Conservation (phyloP, 2,888 invertebrate species). For the Lithophane ornitopus region DNA sequence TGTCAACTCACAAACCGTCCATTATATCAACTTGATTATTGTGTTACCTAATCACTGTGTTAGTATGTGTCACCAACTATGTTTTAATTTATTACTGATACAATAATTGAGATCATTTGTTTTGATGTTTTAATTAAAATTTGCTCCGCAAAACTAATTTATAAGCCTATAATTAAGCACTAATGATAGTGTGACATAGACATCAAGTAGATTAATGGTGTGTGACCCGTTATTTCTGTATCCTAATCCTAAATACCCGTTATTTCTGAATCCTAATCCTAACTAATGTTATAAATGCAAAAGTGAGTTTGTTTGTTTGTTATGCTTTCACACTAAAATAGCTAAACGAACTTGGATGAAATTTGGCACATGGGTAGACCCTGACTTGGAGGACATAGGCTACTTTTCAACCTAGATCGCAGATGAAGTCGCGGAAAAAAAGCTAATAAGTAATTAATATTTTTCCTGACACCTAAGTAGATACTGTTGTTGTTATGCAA, state of each 20-base stretch:
- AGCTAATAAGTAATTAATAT: too few relatives aligned
- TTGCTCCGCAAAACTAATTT: neutral
- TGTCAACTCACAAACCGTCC: constrained; percentile 55
- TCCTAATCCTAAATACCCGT: too few relatives aligned
- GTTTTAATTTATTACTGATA: constrained; percentile 24
- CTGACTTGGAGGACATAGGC: too few relatives aligned
- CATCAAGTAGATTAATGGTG: neutral
- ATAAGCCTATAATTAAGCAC: neutral
- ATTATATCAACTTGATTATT: constrained; percentile 56
- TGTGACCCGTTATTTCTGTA: too few relatives aligned
- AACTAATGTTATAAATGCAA: too few relatives aligned
- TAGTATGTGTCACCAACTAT: constrained; percentile 5
- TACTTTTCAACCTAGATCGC: too few relatives aligned
- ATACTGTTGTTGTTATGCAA: neutral
- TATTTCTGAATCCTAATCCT: too few relatives aligned
- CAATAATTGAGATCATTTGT: neutral
- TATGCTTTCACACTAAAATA: too few relatives aligned
- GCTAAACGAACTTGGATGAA: too few relatives aligned
- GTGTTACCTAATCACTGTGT: constrained; percentile 50
- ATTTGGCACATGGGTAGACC: too few relatives aligned
- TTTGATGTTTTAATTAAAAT: constrained; percentile 24
- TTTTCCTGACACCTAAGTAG: neutral
- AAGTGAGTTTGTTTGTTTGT: too few relatives aligned
- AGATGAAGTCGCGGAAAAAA: too few relatives aligned
- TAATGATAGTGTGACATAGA: neutral